Evolutionary conservation across 2,797 vertebrate species (phyloP), one percentile per base, ranked within the genome.

Genomic region (Arctocebus calabarensis): DNA sequence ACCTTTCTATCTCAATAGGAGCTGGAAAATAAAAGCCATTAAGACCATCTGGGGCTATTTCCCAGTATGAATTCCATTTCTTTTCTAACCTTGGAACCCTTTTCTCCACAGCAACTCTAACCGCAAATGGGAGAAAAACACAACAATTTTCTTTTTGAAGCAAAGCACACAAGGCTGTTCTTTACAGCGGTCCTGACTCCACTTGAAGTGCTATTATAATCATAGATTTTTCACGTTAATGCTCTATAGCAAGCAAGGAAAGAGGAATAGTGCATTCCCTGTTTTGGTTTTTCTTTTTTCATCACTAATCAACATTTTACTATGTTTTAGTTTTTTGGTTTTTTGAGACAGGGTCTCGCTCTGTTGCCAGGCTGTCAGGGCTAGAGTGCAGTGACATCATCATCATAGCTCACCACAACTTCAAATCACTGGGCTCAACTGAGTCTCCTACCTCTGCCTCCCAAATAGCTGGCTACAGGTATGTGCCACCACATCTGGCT

Each of bases 61-160:
- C 71, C 34, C 62, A 52, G 77, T 37, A 45, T 71, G 84, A 94
- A 77, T 2, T 68, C 84, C 82, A 92, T 19, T 19, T 95, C 82
- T 52, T n/a, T 52, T 95, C 96, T 95, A 92, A 96, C 88, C 85
- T 88, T 48, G 25, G 45, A 85, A 57, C 32, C 62, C 62, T 97
- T 91, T 93, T 81, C 85, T 66, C 77, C 86, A 93, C 1, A 79
- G 48, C 11, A 87, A 82, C 79, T 55, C 64, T 57, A 61, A 89
- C 25, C 90, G 88, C 66, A 93, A 91, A 70, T 17, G n/a, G 55
- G 59, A 96, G 52, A 70, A 91, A 96, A 85, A 62, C 74, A 84
- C 74, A 84, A 68, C 9, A 79, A 71, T 78, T 92, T 94, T 88
- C 91, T 91, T 95, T 92, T 48, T 95, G 90, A 83, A 79, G 17